These are phyloP conservation scores for Galaxea fascicularis DNA, from an alignment of 92 coral and sea anemone genomes.

Conservation along the genomic window DNA sequence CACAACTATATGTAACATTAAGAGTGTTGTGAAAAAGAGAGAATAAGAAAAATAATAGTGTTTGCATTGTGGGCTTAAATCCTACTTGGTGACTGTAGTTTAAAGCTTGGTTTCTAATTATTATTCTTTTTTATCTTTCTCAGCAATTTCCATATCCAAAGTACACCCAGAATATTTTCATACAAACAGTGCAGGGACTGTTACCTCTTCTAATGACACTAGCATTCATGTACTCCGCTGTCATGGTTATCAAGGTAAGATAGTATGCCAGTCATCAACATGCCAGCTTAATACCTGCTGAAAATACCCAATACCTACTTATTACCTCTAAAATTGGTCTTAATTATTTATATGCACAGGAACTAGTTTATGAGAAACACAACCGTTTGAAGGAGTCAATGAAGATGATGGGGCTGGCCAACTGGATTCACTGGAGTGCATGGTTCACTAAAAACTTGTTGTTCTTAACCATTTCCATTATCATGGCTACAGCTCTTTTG, in stretches of 20 bases:
- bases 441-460: slow-evolving; percentile 90
- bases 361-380: slow-evolving; percentile 92
- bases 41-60: neutral
- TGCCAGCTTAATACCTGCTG: no score
- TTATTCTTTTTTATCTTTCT: neutral
- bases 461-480: slow-evolving; percentile 79
- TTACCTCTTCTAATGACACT: slow-evolving; percentile 82
- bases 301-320: no score
- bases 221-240: slow-evolving; percentile 94
- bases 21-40: no score
- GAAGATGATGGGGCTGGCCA: slow-evolving; percentile 99
- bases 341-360: slow-evolving; percentile 53
- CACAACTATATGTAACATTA: no score
- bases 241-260: slow-evolving; percentile 86
- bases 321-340: no score
- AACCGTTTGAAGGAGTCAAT: slow-evolving; percentile 96
- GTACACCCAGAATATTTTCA: slow-evolving; percentile 74
- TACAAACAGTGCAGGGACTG: slow-evolving; percentile 59
- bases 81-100: neutral
- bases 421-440: slow-evolving; percentile 98
- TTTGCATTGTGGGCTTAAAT: neutral
- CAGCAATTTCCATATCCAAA: slow-evolving; percentile 94
- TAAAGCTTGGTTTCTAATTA: neutral
- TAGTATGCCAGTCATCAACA: neutral
- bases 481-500: slow-evolving; percentile 71